Evolutionary conservation across 2,797 vertebrate species (phyloP), one percentile per base, ranked within the genome.

Genomic region (Amniataba percoides): DNA sequence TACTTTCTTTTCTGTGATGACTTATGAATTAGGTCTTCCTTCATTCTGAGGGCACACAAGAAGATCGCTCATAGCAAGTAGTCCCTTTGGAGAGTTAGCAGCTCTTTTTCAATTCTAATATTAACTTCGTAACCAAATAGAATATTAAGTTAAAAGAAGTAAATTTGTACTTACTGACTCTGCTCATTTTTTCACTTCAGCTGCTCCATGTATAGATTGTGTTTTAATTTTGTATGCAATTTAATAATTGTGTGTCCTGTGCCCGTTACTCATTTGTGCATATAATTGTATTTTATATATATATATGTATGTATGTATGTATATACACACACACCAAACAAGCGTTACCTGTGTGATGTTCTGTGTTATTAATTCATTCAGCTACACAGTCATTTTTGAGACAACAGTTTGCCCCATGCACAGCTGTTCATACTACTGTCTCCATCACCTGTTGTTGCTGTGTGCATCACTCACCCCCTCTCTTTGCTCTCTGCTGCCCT

Each of bases 381-480:
- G n/a, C 11, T 25, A 3, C 9, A 55, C 14, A n/a, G 8, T 31
- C 4, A 48, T 42, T 45, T 58, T 12, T 48, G 3, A 57, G 8
- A 13, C 11, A n/a, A 18, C 0, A 39, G 3, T 36, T 48, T 15
- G 2, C n/a, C 56, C 1, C 31, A 12, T 45, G 7, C 8, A 57
- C 9, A 56, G 10, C 14, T 51, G 27, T 42, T 74, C 5, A 13
- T 23, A 51, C 68, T 10, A 51, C 14, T 76, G 31, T 74, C 23
- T 62, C 40, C 31, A 57, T 66, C 31, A 71, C 48, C 7, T 51
- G 9, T 55, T n/a, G 11, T 49, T 19, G 5, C 39, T 60, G 49
- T 60, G 49, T 18, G 46, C 25, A 11, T 76, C 42, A 77, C 84
- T 81, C 70, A 94, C 93, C 87, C 89, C 56, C 80, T 88, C 48